Evolutionary conservation across 2,113 vertebrate species (phyloP), one percentile per base, ranked within the genome.

Genomic region (Chlorocebus sabaeus): DNA sequence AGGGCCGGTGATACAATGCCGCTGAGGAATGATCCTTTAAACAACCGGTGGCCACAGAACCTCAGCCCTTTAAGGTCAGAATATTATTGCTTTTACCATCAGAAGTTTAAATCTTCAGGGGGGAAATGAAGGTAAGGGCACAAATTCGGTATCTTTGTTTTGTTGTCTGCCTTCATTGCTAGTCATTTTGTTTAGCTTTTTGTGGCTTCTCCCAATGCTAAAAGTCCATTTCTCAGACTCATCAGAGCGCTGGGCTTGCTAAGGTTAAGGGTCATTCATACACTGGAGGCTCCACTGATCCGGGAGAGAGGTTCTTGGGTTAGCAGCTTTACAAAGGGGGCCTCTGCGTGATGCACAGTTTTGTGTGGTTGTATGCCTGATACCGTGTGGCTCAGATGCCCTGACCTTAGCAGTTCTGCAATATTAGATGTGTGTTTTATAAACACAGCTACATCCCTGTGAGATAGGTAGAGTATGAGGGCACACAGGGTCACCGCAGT

Each of bases 401-500:
- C 86, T 95, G 95, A 95, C 96, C 95, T 96, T 84, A 70, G 64
- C 76, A 55, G 40, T 70, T 97, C 85, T 97, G 70, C 48, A 95
- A 82, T 96, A 97, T 80, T 95, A 89, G 82, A 90, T 96, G 75
- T 40, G 61, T 18, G 17, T 94, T 79, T 98, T 95, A 95, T 55
- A 98, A 98, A 98, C 20, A 86, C 5, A 81, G 40, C 14, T 30
- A 12, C 14, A 75, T 90, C 40, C 90, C 86, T 89, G 10, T 75
- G 86, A 92, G 90, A 32, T 61, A 48, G 73, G 86, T 73, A 86
- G 30, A 59, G 25, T 76, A 57, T 38, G 61, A 96, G 92, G 79
- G 45, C 70, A 98, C 78, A 23, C 4, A 23, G 90, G 90, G 85
- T 89, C 78, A 48, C 84, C 4, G 1, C 59, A 61, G 18, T 0